Percentiles rank a stretch among this genome's conserved stretches.
These are phyloP conservation scores for Himalopsyche japonica DNA, from an alignment of 2,888 invertebrate species.

Conservation along the genomic window DNA sequence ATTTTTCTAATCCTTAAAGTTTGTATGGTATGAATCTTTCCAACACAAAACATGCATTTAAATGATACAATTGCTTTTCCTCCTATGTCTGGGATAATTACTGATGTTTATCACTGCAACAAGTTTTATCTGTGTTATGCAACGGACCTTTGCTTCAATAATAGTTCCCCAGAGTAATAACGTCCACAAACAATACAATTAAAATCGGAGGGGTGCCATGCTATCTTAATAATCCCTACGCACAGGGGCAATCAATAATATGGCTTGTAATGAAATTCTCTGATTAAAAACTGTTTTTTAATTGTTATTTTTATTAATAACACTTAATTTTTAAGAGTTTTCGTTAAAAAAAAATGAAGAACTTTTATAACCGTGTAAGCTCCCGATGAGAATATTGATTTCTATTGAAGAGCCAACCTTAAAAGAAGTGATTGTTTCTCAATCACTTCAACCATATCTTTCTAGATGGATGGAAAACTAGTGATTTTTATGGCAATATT, in stretches of 20 bases:
- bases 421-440: too few species aligned
- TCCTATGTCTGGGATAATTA: slow-evolving; percentile 19
- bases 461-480: too few species aligned
- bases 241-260: not conserved
- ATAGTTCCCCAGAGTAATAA: slow-evolving; percentile 25
- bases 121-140: slow-evolving; percentile 13
- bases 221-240: slow-evolving; percentile 2
- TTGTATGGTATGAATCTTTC: too few species aligned
- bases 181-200: slow-evolving; percentile 35
- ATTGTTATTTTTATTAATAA: too few species aligned
- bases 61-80: not conserved
- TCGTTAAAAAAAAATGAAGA: too few species aligned
- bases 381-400: too few species aligned
- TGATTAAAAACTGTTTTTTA: not conserved
- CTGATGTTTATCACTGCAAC: slow-evolving; percentile 28
- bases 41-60: not conserved
- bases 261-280: not conserved
- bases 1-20: too few species aligned
- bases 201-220: slow-evolving; percentile 20
- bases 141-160: slow-evolving; percentile 3
- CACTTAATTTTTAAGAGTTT: too few species aligned
- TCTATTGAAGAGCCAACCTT: too few species aligned
- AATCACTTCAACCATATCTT: too few species aligned
- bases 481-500: too few species aligned
- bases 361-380: too few species aligned